Conservation (phyloP, 2,888 invertebrate genomes). For the Nezara viridula region DNA sequence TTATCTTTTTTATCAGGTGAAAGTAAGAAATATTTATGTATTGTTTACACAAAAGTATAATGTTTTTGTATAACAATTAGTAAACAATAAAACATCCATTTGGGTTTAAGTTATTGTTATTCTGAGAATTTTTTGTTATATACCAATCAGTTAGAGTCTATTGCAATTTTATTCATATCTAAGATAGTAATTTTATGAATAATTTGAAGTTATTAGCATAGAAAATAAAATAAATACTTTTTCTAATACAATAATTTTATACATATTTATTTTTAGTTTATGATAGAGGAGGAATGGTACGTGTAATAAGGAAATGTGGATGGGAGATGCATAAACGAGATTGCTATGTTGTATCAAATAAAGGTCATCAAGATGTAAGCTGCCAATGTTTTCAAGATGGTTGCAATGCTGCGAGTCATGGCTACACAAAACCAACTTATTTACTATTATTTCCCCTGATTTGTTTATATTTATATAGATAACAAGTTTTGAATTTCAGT, state of each 20-base stretch:
- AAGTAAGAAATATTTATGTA: too few species aligned
- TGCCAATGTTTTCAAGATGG: conserved; percentile 77
- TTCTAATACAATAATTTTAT: conserved; percentile 65
- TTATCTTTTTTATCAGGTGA: too few species aligned
- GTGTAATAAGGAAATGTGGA: conserved; percentile 76
- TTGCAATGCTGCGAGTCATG: conserved; percentile 71
- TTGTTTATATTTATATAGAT: background rate
- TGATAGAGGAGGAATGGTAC: conserved; percentile 68
- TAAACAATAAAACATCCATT: too few species aligned
- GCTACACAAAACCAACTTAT: background rate
- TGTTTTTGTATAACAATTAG: too few species aligned
- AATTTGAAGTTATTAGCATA: too few species aligned
- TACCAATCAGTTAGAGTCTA: too few species aligned
- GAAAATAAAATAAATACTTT: background rate
- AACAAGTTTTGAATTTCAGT: background rate
- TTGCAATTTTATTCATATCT: too few species aligned
- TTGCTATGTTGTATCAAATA: conserved; percentile 72
- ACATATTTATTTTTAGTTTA: conserved; percentile 65
- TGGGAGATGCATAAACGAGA: conserved; percentile 71
- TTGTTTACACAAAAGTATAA: too few species aligned
- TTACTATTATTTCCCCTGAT: background rate
- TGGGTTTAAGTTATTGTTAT: too few species aligned
- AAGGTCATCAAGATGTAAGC: conserved; percentile 75
- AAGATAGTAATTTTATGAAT: too few species aligned
- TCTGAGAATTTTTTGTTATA: too few species aligned